Evolutionary conservation across 2,888 invertebrate species (phyloP).

Genomic region (Miltochrista miniata): DNA sequence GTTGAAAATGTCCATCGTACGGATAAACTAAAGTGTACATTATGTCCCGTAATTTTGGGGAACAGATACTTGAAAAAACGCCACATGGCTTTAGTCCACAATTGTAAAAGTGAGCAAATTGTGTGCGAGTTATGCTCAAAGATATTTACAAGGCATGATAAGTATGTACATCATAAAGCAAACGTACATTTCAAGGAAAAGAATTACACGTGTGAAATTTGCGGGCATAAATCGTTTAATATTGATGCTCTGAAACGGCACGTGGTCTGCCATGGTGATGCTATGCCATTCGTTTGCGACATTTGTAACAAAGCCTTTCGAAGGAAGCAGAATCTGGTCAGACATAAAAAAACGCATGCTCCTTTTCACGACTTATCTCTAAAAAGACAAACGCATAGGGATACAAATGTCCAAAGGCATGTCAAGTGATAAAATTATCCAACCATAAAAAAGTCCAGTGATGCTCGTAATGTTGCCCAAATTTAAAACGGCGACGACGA

Average conservation of each 20-base stretch:
- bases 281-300: conserved; percentile 17
- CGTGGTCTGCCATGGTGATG: conserved; percentile 20
- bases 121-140: conserved; percentile 58
- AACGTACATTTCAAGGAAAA: conserved; percentile 44
- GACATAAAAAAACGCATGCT: conserved; percentile 19
- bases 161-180: conserved; percentile 41
- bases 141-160: conserved; percentile 38
- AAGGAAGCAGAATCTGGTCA: conserved; percentile 18
- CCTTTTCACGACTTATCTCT: no score
- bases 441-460: no score
- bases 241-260: conserved; percentile 18
- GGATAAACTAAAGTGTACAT: conserved; percentile 24
- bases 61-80: conserved; percentile 34
- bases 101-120: conserved; percentile 31
- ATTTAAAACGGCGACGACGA: no score
- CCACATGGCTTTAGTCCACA: conserved; percentile 39
- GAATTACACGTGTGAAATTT: conserved; percentile 43
- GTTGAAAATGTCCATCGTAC: conserved; percentile 22
- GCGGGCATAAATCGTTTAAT: conserved; percentile 42
- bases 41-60: conserved; percentile 30
- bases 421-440: no score
- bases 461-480: no score
- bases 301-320: conserved; percentile 14
- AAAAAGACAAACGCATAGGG: no score
- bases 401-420: no score